These are phyloP conservation scores for Prunella fulvescens DNA, from an alignment of 2,113 vertebrate species.

Conservation along the genomic window DNA sequence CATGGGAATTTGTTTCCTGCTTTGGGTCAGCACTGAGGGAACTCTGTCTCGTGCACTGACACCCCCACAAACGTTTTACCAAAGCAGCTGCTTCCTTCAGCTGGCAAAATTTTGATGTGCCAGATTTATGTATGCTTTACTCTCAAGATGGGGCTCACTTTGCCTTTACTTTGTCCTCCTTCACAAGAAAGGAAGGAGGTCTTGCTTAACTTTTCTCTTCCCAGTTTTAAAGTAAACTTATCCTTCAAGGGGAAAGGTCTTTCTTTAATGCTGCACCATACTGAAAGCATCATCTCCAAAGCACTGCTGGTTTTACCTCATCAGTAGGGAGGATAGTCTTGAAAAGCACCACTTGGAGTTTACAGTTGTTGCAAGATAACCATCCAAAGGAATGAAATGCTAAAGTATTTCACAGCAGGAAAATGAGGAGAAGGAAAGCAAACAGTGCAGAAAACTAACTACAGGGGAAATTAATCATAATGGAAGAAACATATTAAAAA, in stretches of 20 bases:
- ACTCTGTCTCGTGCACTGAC: not conserved
- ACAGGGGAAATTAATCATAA: not conserved
- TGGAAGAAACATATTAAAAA: not conserved
- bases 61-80: not conserved
- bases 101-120: not conserved
- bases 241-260: not conserved
- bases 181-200: not conserved
- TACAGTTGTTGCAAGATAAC: not conserved
- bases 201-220: not conserved
- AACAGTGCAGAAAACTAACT: not conserved
- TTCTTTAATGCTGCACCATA: not conserved
- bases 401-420: not conserved
- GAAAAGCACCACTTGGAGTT: slow-evolving; percentile 16
- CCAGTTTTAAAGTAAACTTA: not conserved
- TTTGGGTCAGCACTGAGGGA: not conserved
- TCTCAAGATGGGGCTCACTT: not conserved
- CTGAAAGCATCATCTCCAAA: not conserved
- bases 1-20: not conserved
- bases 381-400: not conserved
- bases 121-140: not conserved
- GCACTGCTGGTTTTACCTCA: not conserved
- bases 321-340: not conserved
- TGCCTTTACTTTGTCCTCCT: not conserved
- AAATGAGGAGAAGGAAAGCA: not conserved
- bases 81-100: not conserved